Conservation (phyloP, 2,113 vertebrate species). For the Phalacrocorax aristotelis region DNA sequence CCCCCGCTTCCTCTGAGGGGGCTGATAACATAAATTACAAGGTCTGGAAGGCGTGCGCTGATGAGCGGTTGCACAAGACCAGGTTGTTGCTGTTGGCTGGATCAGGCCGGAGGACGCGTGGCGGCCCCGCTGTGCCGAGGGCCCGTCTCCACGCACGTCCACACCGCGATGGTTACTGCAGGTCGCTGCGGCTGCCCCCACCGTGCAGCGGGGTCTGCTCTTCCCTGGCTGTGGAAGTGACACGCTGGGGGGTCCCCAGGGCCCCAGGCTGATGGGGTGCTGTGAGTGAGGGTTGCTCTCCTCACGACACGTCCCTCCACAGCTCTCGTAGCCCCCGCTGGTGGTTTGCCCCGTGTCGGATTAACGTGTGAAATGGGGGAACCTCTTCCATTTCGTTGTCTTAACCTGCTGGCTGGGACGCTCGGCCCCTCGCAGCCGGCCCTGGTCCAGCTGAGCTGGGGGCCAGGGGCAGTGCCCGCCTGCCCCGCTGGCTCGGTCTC, state of each 20-base stretch:
- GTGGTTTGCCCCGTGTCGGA: not conserved
- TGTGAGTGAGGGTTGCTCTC: not conserved
- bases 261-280: not conserved
- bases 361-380: not conserved
- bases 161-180: rapidly evolving
- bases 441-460: too few relatives aligned
- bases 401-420: not conserved
- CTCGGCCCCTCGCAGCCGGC: not conserved
- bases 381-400: not conserved
- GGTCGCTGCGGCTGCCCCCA: rapidly evolving
- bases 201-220: not conserved
- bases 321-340: not conserved
- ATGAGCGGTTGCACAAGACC: not conserved
- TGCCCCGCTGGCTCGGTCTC: not conserved
- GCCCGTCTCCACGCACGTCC: not conserved
- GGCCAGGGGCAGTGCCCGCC: not conserved
- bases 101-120: not conserved
- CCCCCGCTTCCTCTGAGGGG: not conserved
- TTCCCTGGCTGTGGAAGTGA: rapidly evolving
- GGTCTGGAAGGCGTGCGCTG: not conserved
- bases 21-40: not conserved
- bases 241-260: rapidly evolving
- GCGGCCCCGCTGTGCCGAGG: not conserved
- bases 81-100: not conserved
- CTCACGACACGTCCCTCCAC: too few relatives aligned